Evolutionary conservation across 2,113 vertebrate species (phyloP).

Genomic region (Heterotilapia buettikoferi): DNA sequence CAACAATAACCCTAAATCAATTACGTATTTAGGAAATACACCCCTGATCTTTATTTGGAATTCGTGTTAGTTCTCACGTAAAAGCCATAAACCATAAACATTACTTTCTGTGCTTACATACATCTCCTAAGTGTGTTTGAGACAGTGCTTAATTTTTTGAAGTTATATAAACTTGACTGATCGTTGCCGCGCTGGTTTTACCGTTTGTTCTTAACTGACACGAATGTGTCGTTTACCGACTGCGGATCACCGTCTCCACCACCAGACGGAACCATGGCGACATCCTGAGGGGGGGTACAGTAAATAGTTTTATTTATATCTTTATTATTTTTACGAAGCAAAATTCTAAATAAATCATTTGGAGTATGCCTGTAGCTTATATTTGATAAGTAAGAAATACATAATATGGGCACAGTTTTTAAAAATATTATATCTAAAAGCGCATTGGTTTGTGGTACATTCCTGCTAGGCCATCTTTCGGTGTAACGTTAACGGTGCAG

Average conservation of each 20-base stretch:
- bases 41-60: neutral
- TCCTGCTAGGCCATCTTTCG: conserved; percentile 19
- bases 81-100: neutral
- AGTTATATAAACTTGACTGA: neutral
- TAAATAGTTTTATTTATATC: neutral
- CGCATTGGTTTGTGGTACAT: conserved; percentile 16
- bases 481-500: neutral
- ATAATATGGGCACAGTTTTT: neutral
- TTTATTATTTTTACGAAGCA: neutral
- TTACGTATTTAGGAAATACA: neutral
- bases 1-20: neutral
- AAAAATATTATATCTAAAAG: fast-evolving
- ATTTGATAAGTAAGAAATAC: fast-evolving
- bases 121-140: neutral
- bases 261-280: conserved; percentile 15
- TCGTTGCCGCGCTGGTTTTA: neutral
- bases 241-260: neutral
- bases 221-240: neutral
- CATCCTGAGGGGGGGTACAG: neutral
- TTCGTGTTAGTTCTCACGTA: neutral
- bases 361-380: fast-evolving
- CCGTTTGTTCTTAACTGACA: neutral
- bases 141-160: neutral
- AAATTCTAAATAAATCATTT: neutral
- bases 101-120: neutral